Evolutionary conservation across 1,140 invertebrate species (phyloP), one percentile per base, ranked within the genome.

Genomic region (Ylistrum balloti): DNA sequence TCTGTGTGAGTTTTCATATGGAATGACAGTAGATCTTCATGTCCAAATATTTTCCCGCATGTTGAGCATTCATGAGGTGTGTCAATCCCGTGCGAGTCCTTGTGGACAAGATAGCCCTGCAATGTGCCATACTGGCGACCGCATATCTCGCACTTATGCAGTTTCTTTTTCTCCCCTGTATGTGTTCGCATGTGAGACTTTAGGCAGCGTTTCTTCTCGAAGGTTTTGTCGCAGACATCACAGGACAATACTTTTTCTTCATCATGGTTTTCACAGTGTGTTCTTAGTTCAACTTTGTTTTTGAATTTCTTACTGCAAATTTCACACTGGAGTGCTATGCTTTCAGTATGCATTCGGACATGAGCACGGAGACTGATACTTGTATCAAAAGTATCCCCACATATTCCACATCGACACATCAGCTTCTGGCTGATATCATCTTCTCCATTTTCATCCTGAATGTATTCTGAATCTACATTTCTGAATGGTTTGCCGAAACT

Each of bases 181-280:
- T 90, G 90, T 28, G 56, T 88, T n/a, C 45, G 33, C 33, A 41
- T n/a, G 33, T 90, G 90, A 28, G n/a, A 33, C 33, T 48, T 88
- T 22, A 90, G 85, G 33, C 33, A 32, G 22, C 87, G 33, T 48
- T n/a, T 34, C 38, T 85, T 56, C 15, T 74, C 88, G 32, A 90
- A 90, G 10, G n/a, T 88, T 85, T 88, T 88, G 33, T 85, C 86
- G 33, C 90, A 90, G 35, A 86, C 48, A 35, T 90, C 56, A 88
- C 90, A 90, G 34, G 33, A 9, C 34, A 88, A 88, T 85, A 56
- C 33, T 33, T 74, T 87, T n/a, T 85, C 38, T 10, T 48, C 87
- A 17, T 45, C 88, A 85, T 90, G 90, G 38, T 41, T 88, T 85
- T 85, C 35, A 34, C 28, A 85, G 32, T 90, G 90, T 33, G 32